Percentiles rank a stretch among this genome's conserved stretches.
phyloP scores from a whole-genome alignment of 2,888 invertebrate species.

The Invenusta paracnida region DNA sequence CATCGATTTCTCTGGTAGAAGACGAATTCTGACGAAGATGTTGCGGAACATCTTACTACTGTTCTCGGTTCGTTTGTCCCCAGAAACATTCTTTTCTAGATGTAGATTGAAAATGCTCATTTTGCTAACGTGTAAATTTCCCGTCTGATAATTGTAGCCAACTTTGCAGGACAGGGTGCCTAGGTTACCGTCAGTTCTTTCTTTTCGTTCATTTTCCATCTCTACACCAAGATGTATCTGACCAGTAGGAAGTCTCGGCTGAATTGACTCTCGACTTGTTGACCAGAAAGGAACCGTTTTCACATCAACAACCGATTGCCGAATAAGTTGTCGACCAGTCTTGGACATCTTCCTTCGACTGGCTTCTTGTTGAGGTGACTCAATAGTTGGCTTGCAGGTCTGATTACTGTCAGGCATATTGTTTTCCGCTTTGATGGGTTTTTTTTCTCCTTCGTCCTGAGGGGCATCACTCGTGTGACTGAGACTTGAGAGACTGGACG shows the following conservation, averaged over 20 bases:
- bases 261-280: conserved; percentile 57
- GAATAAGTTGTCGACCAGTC: conserved; percentile 1
- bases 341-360: neutral
- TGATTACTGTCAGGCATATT: too few species aligned
- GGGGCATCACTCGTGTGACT: neutral
- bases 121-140: neutral
- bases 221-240: too few species aligned
- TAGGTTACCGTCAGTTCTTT: neutral
- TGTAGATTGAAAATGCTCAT: neutral
- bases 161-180: conserved; percentile 42
- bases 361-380: neutral
- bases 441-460: too few species aligned
- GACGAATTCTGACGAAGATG: conserved; percentile 59
- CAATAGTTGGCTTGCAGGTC: neutral
- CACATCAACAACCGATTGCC: conserved; percentile 46
- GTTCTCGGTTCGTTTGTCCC: neutral
- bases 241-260: too few species aligned
- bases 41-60: conserved; percentile 55
- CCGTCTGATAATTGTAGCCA: conserved; percentile 53
- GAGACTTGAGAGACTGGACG: neutral
- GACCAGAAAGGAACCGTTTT: conserved; percentile 62
- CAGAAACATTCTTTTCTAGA: neutral
- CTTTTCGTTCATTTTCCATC: too few species aligned
- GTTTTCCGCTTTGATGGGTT: neutral
- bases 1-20: conserved; percentile 61